phyloP scores from a whole-genome alignment of 2,888 invertebrate genomes.

The Pseudococcus viburni region DNA sequence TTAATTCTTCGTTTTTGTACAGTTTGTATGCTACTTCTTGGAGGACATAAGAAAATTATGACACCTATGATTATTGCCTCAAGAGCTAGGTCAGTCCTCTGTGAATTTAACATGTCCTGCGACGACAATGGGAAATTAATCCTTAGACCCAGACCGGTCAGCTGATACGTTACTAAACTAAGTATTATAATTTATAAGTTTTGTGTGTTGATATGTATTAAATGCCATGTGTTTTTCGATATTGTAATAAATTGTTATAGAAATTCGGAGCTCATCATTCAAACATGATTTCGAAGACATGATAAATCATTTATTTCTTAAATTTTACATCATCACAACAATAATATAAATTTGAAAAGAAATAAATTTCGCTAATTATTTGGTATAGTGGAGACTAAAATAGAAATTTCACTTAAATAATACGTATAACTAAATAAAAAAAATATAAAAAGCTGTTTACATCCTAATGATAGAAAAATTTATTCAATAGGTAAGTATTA shows the following conservation, averaged over 20 bases:
- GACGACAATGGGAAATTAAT: conserved; percentile 97
- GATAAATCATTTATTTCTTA: conserved; percentile 25
- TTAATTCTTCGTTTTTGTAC: conserved; percentile 69
- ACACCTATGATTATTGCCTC: conserved; percentile 96
- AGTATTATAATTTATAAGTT: not conserved
- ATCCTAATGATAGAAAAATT: conserved; percentile 1
- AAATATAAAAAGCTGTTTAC: conserved; percentile 36
- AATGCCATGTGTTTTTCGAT: not conserved
- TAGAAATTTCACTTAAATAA: not conserved
- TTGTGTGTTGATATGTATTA: conserved; percentile 25
- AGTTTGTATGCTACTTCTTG: conserved; percentile 90
- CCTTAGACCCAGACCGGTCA: conserved; percentile 86
- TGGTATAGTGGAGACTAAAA: conserved; percentile 41
- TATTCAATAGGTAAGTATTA: not conserved
- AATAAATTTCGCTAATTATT: conserved; percentile 40
- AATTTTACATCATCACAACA: conserved; percentile 20
- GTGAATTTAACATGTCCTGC: conserved; percentile 98
- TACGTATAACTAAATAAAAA: not conserved
- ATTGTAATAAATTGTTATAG: conserved; percentile 19
- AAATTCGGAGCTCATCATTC: not conserved
- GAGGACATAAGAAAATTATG: conserved; percentile 95
- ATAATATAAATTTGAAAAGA: conserved; percentile 33
- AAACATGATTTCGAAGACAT: not conserved
- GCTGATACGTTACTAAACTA: conserved; percentile 35
- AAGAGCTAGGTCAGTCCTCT: conserved; percentile 88